Percentiles rank a stretch among this genome's conserved stretches.
phyloP scores from a whole-genome alignment of 2,888 invertebrate species.

The Eupithecia tripunctaria region DNA sequence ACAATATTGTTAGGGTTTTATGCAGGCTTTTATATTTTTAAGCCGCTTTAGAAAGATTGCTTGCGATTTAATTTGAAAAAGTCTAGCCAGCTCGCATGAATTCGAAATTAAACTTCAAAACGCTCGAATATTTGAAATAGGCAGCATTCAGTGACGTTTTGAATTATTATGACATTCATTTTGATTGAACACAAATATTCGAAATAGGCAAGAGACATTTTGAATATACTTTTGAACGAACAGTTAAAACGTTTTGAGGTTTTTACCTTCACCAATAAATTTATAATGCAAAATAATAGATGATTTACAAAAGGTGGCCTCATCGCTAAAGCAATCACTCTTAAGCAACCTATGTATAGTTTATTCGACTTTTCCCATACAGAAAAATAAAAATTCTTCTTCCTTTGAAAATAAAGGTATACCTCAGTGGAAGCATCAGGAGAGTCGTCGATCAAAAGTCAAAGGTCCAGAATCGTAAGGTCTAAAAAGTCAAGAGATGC shows the following conservation, averaged over 20 bases:
- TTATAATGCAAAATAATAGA: too few species aligned
- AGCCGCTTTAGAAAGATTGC: conserved; percentile 26
- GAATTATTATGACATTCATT: background rate
- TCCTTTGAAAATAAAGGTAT: background rate
- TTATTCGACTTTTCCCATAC: background rate
- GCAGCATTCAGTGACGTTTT: background rate
- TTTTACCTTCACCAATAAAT: too few species aligned
- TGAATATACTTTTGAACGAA: background rate
- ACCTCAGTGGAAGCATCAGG: conserved; percentile 2
- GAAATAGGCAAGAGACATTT: background rate
- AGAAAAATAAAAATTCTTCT: background rate
- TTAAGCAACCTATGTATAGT: background rate
- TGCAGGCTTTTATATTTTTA: conserved; percentile 50
- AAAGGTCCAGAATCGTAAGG: conserved; percentile 58
- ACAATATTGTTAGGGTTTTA: conserved; percentile 78
- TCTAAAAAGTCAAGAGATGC: conserved; percentile 68
- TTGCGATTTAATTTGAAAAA: conserved; percentile 8
- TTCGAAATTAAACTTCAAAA: background rate
- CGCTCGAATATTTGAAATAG: background rate
- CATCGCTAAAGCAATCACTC: background rate
- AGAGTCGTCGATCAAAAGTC: conserved; percentile 39
- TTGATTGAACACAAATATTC: background rate
- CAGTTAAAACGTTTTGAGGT: too few species aligned
- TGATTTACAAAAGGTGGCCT: too few species aligned
- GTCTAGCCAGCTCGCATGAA: background rate